These are phyloP conservation scores for Syritta pipiens DNA, from an alignment of 2,888 invertebrate genomes.

Conservation along the genomic window DNA sequence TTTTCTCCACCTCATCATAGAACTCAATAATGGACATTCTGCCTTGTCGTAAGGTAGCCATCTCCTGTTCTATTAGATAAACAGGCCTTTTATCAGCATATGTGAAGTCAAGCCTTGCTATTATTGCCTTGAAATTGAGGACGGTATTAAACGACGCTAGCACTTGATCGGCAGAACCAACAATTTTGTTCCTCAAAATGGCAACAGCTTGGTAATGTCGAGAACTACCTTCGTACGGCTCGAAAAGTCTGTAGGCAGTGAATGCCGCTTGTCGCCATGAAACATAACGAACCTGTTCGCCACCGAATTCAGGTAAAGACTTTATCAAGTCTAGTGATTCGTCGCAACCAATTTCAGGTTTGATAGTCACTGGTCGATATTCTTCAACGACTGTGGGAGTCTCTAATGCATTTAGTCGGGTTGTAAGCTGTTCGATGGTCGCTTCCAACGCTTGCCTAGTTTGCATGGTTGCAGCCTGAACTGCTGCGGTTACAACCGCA, in stretches of 20 bases:
- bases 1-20: conserved; percentile 63
- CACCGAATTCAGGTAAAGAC: not conserved
- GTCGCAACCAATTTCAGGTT: not conserved
- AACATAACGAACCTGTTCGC: not conserved
- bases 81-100: conserved; percentile 62
- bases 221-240: not conserved
- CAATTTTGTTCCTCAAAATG: conserved; percentile 35
- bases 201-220: conserved; percentile 15
- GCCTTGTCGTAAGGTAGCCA: conserved; percentile 62
- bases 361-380: not conserved
- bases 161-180: conserved; percentile 2
- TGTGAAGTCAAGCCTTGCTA: conserved; percentile 28
- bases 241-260: not conserved
- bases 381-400: not conserved
- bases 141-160: conserved; percentile 21
- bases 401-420: not conserved
- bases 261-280: not conserved
- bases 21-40: conserved; percentile 45
- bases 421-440: too few species aligned
- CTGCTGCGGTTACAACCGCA: too few species aligned
- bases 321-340: not conserved
- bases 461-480: too few species aligned
- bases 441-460: too few species aligned
- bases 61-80: conserved; percentile 42
- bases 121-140: conserved; percentile 23